Evolutionary conservation across 2,888 invertebrate genomes (phyloP).

Genomic region (Epistrophe eligans): DNA sequence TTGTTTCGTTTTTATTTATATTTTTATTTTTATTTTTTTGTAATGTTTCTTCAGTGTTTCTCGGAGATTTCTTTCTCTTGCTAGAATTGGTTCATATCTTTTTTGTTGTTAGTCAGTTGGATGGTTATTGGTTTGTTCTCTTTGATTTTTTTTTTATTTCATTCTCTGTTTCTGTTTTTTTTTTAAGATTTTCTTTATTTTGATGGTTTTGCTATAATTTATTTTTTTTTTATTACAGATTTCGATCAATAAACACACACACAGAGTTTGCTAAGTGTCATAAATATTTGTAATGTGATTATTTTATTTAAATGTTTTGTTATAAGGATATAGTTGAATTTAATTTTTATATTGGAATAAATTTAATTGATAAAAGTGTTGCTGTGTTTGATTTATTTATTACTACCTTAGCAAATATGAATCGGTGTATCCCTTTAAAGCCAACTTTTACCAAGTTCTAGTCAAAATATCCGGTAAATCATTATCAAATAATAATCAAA

Average conservation of each 20-base stretch:
- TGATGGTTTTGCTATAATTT: constrained; percentile 66
- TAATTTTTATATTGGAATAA: constrained; percentile 11
- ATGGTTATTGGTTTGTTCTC: constrained; percentile 25
- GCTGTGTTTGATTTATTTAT: constrained; percentile 6
- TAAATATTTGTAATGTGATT: constrained; percentile 52
- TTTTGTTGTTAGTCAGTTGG: constrained; percentile 7
- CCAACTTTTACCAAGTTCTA: too few relatives aligned
- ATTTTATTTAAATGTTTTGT: constrained; percentile 46
- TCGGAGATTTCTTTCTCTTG: constrained; percentile 36
- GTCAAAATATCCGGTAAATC: too few relatives aligned
- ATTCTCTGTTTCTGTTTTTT: constrained; percentile 20
- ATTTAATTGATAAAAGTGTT: constrained; percentile 37
- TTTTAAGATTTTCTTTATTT: constrained; percentile 50
- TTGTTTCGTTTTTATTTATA: constrained; percentile 12
- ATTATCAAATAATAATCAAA: too few relatives aligned
- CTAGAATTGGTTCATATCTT: constrained; percentile 16
- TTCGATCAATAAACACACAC: constrained; percentile 67
- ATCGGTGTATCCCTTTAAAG: too few relatives aligned
- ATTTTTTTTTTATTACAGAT: constrained; percentile 32
- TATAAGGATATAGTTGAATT: neutral
- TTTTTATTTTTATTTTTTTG: neutral
- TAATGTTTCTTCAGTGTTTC: constrained; percentile 23
- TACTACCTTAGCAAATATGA: neutral
- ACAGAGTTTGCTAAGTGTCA: constrained; percentile 50
- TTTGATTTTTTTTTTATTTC: constrained; percentile 1